Conservation (phyloP, 2,797 vertebrate species). For the Xiphorhynchus erythropygius region DNA sequence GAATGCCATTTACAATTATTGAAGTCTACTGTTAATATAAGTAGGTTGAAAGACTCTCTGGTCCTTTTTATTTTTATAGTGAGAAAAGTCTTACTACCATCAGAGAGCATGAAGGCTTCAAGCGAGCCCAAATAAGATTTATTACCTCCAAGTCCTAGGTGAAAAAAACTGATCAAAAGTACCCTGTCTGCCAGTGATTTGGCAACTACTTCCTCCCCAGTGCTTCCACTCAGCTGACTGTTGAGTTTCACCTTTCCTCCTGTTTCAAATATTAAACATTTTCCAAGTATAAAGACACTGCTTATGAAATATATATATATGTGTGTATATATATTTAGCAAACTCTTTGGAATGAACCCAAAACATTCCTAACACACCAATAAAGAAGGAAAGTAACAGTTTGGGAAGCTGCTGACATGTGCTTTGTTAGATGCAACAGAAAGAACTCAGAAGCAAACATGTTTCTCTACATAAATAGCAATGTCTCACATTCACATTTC, state of each 20-base stretch:
- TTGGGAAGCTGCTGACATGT: fast-evolving
- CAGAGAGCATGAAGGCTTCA: not conserved
- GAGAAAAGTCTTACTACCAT: not conserved
- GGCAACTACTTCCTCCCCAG: not conserved
- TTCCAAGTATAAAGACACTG: not conserved
- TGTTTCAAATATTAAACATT: not conserved
- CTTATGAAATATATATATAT: not conserved
- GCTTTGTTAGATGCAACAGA: not conserved
- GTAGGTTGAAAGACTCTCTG: not conserved
- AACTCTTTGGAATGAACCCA: not conserved
- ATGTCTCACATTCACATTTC: not conserved
- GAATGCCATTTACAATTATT: not conserved
- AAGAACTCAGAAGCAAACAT: not conserved
- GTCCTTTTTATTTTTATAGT: not conserved
- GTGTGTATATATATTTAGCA: not conserved
- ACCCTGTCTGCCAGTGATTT: not conserved
- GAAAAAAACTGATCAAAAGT: not conserved
- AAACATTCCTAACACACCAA: not conserved
- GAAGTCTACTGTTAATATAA: not conserved
- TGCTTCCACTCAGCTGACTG: not conserved
- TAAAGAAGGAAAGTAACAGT: not conserved
- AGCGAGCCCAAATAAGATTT: not conserved
- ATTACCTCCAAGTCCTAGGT: not conserved
- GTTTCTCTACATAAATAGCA: not conserved
- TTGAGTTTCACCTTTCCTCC: not conserved